Evolutionary conservation across 2,113 vertebrate species (phyloP).

Genomic region (Entelurus aequoreus): DNA sequence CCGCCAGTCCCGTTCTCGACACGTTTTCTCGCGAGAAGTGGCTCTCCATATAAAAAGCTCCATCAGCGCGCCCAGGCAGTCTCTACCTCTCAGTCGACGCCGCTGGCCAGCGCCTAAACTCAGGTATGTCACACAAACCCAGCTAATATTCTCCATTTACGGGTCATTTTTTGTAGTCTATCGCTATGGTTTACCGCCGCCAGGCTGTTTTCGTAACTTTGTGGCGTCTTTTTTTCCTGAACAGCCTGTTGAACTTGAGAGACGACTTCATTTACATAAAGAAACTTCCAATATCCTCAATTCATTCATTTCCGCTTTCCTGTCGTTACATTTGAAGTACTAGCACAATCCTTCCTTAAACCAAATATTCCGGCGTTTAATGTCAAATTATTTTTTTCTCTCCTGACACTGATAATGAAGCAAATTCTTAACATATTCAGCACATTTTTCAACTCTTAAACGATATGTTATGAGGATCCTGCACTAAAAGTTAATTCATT

Average conservation of each 20-base stretch:
- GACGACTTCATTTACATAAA: background rate
- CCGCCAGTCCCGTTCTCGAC: background rate
- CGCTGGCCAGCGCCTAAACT: background rate
- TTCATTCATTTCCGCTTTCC: no score
- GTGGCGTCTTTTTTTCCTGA: slow-evolving; percentile 9
- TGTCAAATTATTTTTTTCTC: no score
- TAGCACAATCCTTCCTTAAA: no score
- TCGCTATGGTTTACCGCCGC: background rate
- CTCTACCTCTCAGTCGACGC: no score
- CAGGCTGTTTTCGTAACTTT: background rate
- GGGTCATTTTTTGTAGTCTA: background rate
- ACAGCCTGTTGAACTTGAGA: background rate
- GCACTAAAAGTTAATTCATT: no score
- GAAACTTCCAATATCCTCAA: background rate
- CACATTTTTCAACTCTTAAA: no score
- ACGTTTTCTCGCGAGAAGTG: background rate
- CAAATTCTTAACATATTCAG: no score
- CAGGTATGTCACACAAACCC: slow-evolving; percentile 31
- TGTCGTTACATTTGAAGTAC: no score
- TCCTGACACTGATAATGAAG: no score
- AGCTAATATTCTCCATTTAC: background rate
- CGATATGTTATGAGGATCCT: no score
- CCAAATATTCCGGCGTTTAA: no score
- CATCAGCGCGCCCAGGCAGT: no score
- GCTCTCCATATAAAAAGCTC: slow-evolving; percentile 40